These are phyloP conservation scores for Theodoxus fluviatilis DNA, from an alignment of 2,888 invertebrate genomes.

Conservation along the genomic window DNA sequence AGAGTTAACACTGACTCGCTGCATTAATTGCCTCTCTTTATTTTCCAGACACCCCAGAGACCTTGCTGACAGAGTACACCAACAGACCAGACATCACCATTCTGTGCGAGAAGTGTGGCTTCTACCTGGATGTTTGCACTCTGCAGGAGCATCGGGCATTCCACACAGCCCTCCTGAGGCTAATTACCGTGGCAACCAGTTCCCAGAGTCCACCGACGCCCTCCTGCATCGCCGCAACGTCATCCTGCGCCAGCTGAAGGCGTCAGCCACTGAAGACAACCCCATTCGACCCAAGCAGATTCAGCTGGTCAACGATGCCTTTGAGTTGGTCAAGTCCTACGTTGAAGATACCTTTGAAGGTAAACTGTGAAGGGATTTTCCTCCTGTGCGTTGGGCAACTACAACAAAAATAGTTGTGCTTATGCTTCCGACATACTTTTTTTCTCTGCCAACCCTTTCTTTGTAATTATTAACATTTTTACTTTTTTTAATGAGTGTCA, in stretches of 20 bases:
- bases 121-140: slow-evolving; percentile 43
- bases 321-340: slow-evolving; percentile 57
- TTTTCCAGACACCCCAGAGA: slow-evolving; percentile 53
- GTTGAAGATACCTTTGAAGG: slow-evolving; percentile 56
- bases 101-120: slow-evolving; percentile 51
- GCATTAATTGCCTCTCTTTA: too few relatives aligned
- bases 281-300: slow-evolving; percentile 37
- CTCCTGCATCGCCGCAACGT: slow-evolving; percentile 49
- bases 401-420: too few relatives aligned
- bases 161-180: slow-evolving; percentile 49
- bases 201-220: slow-evolving; percentile 43
- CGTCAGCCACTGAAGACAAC: slow-evolving; percentile 37
- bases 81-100: slow-evolving; percentile 53
- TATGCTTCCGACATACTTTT: too few relatives aligned
- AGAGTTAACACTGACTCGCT: background rate
- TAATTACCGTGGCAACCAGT: slow-evolving; percentile 42
- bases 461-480: too few relatives aligned
- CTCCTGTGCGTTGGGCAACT: too few relatives aligned
- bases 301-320: slow-evolving; percentile 52
- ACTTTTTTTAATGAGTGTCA: too few relatives aligned
- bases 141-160: slow-evolving; percentile 53
- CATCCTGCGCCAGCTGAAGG: slow-evolving; percentile 44
- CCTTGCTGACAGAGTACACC: slow-evolving; percentile 44
- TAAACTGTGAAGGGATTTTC: too few relatives aligned
- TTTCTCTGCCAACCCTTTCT: too few relatives aligned